A percentile compares a stretch with the other conserved stretches of the same genome.
phyloP scores from a whole-genome alignment of 2,888 invertebrate genomes.

The Drosophila emarginata region DNA sequence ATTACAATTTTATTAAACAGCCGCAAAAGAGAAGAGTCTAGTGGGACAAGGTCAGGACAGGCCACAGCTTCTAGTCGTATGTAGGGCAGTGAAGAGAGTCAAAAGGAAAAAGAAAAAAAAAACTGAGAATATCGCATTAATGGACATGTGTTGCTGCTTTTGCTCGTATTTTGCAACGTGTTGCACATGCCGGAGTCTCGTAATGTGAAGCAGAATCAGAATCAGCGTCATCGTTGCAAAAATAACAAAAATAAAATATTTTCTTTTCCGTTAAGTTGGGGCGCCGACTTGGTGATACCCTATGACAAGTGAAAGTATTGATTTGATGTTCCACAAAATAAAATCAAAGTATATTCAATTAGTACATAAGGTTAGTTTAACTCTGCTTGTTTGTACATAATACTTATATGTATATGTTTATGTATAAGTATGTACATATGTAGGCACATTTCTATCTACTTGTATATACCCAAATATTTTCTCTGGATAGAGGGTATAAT shows the following conservation, averaged over 20 bases:
- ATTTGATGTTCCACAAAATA: too few relatives aligned
- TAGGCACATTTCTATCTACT: too few relatives aligned
- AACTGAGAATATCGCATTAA: neutral
- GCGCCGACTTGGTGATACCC: neutral
- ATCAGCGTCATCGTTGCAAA: neutral
- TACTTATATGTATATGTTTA: too few relatives aligned
- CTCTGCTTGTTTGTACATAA: too few relatives aligned
- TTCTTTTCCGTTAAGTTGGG: neutral
- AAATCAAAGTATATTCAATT: too few relatives aligned
- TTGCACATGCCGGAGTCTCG: constrained; percentile 55
- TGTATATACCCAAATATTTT: neutral
- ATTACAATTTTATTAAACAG: too few relatives aligned
- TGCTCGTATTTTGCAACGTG: constrained; percentile 50
- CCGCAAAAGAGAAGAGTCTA: neutral
- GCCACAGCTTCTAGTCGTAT: neutral
- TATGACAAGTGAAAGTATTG: neutral
- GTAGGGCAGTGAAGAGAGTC: neutral
- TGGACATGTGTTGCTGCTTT: constrained; percentile 10
- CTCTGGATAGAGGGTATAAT: constrained; percentile 10
- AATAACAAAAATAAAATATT: constrained; percentile 23
- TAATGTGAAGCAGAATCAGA: neutral
- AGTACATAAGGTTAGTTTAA: too few relatives aligned
- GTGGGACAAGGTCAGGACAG: neutral
- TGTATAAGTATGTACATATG: too few relatives aligned
- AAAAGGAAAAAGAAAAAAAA: neutral